phyloP scores from a whole-genome alignment of 2,797 vertebrate genomes.

The Scolopax bukidnonensis region DNA sequence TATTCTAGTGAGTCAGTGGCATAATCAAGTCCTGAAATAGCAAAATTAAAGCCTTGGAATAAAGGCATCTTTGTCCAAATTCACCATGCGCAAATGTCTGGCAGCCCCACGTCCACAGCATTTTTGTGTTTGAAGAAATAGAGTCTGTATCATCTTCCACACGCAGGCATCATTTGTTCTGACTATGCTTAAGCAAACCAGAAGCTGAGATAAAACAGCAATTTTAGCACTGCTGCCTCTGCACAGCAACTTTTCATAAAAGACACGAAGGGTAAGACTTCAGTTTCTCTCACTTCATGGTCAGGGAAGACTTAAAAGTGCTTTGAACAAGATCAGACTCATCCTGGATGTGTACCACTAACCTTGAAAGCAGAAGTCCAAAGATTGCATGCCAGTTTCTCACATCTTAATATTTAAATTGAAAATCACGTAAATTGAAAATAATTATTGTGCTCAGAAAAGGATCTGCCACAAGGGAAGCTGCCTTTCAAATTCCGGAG shows the following conservation, averaged over 20 bases:
- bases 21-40: not conserved
- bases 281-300: not conserved
- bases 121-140: not conserved
- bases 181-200: not conserved
- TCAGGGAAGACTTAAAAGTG: not conserved
- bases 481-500: not conserved
- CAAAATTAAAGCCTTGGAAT: not conserved
- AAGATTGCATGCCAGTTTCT: not conserved
- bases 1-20: not conserved
- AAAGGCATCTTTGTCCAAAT: not conserved
- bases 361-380: not conserved
- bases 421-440: not conserved
- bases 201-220: not conserved
- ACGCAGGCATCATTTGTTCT: not conserved
- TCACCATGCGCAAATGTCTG: not conserved
- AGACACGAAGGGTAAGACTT: rapidly evolving
- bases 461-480: not conserved
- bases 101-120: not conserved
- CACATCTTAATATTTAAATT: not conserved
- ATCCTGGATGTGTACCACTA: not conserved
- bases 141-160: not conserved
- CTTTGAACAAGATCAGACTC: not conserved
- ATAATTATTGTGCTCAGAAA: not conserved
- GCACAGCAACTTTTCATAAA: not conserved
- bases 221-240: not conserved